Conservation (phyloP, 2,113 vertebrate genomes). For the Larimichthys polyactis region DNA sequence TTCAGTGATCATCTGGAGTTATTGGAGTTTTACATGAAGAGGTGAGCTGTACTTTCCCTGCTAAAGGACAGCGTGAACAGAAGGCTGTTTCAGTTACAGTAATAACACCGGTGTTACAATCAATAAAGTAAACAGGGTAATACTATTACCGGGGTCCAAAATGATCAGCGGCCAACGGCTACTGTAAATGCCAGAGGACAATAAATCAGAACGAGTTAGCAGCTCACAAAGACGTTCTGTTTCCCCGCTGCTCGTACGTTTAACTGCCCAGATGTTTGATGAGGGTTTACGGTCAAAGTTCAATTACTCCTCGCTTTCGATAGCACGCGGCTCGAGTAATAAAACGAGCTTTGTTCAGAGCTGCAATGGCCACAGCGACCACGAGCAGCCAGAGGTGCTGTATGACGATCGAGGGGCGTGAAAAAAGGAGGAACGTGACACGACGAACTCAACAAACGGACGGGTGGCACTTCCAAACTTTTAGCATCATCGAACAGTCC, state of each 20-base stretch:
- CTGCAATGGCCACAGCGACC: not conserved
- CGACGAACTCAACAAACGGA: too few relatives aligned
- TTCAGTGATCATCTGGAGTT: too few relatives aligned
- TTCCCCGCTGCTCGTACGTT: not conserved
- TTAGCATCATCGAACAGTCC: too few relatives aligned
- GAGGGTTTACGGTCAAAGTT: not conserved
- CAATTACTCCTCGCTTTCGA: not conserved
- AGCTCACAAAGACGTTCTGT: slow-evolving; percentile 10
- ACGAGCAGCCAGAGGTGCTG: not conserved
- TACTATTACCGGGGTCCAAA: not conserved
- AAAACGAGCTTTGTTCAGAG: not conserved
- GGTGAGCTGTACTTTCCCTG: not conserved
- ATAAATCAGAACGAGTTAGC: not conserved
- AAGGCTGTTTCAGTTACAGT: not conserved
- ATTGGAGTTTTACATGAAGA: not conserved
- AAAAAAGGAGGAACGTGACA: too few relatives aligned
- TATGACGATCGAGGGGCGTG: not conserved
- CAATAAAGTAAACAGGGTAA: not conserved
- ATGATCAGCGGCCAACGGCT: not conserved
- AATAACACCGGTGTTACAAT: not conserved
- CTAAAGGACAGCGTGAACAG: not conserved
- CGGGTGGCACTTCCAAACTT: too few relatives aligned
- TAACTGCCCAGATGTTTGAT: not conserved
- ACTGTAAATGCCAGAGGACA: slow-evolving; percentile 1
- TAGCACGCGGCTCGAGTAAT: not conserved